These are phyloP conservation scores for Toxonevra muliebris DNA, from an alignment of 2,888 invertebrate genomes.

Conservation along the genomic window DNA sequence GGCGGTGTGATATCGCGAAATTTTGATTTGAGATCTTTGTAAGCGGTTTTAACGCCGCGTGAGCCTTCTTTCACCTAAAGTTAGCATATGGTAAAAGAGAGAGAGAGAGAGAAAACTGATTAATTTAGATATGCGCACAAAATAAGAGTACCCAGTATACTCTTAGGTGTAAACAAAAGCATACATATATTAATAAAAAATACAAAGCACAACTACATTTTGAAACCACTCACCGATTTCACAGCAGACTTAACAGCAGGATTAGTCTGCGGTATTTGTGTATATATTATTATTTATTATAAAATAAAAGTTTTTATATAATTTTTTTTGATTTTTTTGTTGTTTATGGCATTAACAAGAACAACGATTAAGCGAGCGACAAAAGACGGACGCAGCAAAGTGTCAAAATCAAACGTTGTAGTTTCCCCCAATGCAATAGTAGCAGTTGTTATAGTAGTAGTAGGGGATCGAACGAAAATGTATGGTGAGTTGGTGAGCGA, in stretches of 20 bases:
- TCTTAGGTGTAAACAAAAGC: slow-evolving; percentile 13
- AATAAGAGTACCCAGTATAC: slow-evolving; percentile 1
- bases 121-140: background rate
- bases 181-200: background rate
- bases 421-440: background rate
- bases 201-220: background rate
- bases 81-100: background rate
- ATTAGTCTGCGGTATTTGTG: slow-evolving; percentile 77
- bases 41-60: slow-evolving; percentile 80
- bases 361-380: slow-evolving; percentile 18
- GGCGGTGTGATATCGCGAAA: slow-evolving; percentile 65
- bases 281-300: slow-evolving; percentile 17
- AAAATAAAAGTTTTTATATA: slow-evolving; percentile 13
- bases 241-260: slow-evolving; percentile 94
- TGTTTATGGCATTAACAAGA: background rate
- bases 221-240: slow-evolving; percentile 82
- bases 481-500: slow-evolving; percentile 21
- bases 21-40: slow-evolving; percentile 79
- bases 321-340: background rate
- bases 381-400: slow-evolving; percentile 12
- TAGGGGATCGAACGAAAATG: slow-evolving; percentile 11
- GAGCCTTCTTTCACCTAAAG: slow-evolving; percentile 76
- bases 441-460: slow-evolving; percentile 3
- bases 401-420: too few species aligned
- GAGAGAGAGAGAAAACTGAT: background rate